Evolutionary conservation across 2,797 vertebrate genomes (phyloP).

Genomic region (Tympanoctomys barrerae): DNA sequence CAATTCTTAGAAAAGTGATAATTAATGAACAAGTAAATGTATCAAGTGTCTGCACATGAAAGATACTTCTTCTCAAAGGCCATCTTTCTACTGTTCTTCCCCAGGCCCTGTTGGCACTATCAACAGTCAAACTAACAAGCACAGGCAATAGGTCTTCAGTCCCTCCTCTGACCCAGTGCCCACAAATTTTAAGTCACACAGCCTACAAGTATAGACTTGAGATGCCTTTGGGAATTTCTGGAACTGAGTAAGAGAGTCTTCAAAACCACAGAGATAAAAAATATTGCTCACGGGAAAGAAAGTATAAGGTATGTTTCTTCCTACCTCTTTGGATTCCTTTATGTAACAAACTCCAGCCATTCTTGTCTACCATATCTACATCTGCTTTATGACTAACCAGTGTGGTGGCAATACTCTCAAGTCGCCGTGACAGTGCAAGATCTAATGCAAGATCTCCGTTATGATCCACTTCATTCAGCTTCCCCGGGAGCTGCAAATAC

Average conservation of each 20-base stretch:
- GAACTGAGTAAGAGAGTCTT: conserved; percentile 20
- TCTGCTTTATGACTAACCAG: conserved; percentile 97
- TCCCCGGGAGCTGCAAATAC: conserved; percentile 93
- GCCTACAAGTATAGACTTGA: not conserved
- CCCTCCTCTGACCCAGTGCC: not conserved
- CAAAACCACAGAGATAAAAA: not conserved
- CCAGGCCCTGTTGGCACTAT: not conserved
- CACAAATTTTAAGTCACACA: not conserved
- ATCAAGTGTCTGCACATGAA: not conserved
- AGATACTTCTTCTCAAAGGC: not conserved
- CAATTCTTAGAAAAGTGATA: not conserved
- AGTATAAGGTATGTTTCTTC: conserved; percentile 40
- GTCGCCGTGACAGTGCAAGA: conserved; percentile 93
- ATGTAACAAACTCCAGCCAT: conserved; percentile 97
- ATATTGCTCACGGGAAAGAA: conserved; percentile 14
- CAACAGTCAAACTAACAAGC: not conserved
- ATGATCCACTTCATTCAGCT: conserved; percentile 97
- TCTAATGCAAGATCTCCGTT: conserved; percentile 97
- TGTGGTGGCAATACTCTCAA: conserved; percentile 97
- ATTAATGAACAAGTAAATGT: not conserved
- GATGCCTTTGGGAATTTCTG: not conserved
- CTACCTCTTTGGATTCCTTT: conserved; percentile 98
- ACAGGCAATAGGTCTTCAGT: not conserved
- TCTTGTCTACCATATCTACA: conserved; percentile 97
- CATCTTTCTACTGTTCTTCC: not conserved